phyloP scores from a whole-genome alignment of 1,140 invertebrate genomes.

The Steinernema khuongi region DNA sequence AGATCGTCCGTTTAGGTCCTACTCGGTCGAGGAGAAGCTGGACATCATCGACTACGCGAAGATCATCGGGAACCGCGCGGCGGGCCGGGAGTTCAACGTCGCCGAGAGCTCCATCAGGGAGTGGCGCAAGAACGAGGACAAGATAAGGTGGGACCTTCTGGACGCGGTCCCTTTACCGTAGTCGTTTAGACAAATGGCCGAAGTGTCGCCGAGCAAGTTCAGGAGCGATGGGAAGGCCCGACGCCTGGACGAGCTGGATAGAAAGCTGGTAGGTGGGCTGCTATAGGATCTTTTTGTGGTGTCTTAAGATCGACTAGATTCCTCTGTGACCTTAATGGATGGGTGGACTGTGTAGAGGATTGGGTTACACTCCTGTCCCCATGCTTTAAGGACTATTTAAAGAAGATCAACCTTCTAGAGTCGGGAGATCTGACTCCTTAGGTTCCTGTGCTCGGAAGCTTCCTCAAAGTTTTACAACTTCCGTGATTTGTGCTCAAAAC shows the following conservation, averaged over 20 bases:
- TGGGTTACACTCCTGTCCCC: too few species aligned
- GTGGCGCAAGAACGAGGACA: slow-evolving; percentile 54
- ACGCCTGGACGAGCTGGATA: slow-evolving; percentile 15
- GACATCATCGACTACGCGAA: slow-evolving; percentile 56
- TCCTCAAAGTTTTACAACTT: too few species aligned
- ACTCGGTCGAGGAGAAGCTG: slow-evolving; percentile 51
- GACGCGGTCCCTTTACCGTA: background rate
- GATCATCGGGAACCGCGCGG: slow-evolving; percentile 53
- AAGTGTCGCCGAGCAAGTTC: slow-evolving; percentile 21
- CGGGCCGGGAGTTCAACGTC: slow-evolving; percentile 54
- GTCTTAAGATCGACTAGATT: too few species aligned
- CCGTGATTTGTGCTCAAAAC: too few species aligned
- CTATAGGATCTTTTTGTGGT: too few species aligned
- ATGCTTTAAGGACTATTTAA: too few species aligned
- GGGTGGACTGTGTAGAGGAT: too few species aligned
- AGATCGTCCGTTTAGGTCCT: slow-evolving; percentile 46
- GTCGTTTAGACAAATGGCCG: slow-evolving; percentile 8
- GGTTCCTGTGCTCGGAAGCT: too few species aligned
- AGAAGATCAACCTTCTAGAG: too few species aligned
- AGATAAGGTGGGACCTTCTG: slow-evolving; percentile 36
- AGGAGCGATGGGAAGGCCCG: slow-evolving; percentile 31
- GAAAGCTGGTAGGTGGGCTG: slow-evolving; percentile 18
- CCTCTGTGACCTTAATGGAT: too few species aligned
- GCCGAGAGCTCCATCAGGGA: slow-evolving; percentile 51
- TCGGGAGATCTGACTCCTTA: too few species aligned